Conservation (phyloP, 2,113 vertebrate species). For the Beaufortia kweichowensis region DNA sequence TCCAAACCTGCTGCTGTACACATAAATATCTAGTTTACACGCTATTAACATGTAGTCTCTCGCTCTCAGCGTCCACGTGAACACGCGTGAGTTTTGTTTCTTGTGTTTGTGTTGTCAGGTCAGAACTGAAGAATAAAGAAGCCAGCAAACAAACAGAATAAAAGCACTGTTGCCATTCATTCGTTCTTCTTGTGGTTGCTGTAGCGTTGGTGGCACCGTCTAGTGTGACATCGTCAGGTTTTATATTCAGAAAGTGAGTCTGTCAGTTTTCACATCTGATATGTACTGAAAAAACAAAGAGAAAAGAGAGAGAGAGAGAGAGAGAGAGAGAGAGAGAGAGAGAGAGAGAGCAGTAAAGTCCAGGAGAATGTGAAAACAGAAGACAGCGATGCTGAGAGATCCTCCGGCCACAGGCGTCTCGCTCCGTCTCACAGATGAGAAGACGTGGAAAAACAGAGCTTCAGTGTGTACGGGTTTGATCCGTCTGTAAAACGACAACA, state of each 20-base stretch:
- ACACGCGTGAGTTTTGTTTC: too few relatives aligned
- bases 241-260: constrained; percentile 13
- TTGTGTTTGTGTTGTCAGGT: not conserved
- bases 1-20: not conserved
- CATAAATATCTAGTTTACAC: not conserved
- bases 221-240: constrained; percentile 41
- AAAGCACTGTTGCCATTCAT: not conserved
- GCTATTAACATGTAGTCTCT: not conserved
- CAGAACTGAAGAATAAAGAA: too few relatives aligned
- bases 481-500: constrained; percentile 79
- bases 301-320: not conserved
- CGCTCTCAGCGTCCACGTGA: too few relatives aligned
- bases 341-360: constrained; percentile 6
- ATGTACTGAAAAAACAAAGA: not conserved
- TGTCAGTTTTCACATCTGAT: constrained; percentile 27
- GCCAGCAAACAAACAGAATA: not conserved
- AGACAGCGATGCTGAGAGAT: constrained; percentile 5
- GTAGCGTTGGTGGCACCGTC: not conserved
- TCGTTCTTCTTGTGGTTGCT: too few relatives aligned
- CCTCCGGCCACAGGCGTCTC: too few relatives aligned
- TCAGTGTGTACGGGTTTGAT: constrained; percentile 96
- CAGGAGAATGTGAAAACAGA: constrained; percentile 24
- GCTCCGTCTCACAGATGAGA: constrained; percentile 84
- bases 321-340: too few relatives aligned
- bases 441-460: constrained; percentile 97